Conservation (phyloP, 2,888 invertebrate species). For the Eristalinus aeneus region DNA sequence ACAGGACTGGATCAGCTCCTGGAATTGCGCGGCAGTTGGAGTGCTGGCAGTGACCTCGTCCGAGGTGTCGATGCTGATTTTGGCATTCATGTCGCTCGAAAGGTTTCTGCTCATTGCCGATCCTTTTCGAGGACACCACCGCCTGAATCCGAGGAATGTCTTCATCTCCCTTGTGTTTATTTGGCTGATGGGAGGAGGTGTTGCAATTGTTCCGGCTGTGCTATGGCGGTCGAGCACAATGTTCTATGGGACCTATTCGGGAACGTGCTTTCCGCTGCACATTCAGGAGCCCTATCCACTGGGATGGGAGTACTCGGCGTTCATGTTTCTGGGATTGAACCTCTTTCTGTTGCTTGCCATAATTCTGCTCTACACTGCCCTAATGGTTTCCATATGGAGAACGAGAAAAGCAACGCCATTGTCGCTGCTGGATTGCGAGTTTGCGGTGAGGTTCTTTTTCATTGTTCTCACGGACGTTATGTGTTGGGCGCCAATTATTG, state of each 20-base stretch:
- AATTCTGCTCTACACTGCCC: constrained; percentile 83
- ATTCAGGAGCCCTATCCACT: constrained; percentile 85
- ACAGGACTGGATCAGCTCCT: constrained; percentile 85
- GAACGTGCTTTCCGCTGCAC: constrained; percentile 87
- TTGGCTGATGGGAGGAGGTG: constrained; percentile 83
- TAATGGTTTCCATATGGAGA: constrained; percentile 84
- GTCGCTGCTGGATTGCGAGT: constrained; percentile 84
- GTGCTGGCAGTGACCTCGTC: constrained; percentile 85
- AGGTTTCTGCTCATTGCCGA: constrained; percentile 85
- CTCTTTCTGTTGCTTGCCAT: constrained; percentile 83
- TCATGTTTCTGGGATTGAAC: constrained; percentile 86
- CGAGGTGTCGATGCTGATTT: constrained; percentile 86
- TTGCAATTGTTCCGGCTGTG: constrained; percentile 85
- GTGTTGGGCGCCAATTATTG: constrained; percentile 87
- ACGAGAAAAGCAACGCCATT: constrained; percentile 84
- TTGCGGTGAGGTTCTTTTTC: constrained; percentile 85
- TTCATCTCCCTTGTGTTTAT: constrained; percentile 82
- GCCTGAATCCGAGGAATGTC: constrained; percentile 82
- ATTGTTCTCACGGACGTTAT: constrained; percentile 87
- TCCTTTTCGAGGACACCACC: constrained; percentile 83
- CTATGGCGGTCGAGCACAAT: constrained; percentile 83
- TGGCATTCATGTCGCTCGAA: constrained; percentile 87
- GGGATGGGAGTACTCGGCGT: constrained; percentile 88
- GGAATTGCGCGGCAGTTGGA: constrained; percentile 84
- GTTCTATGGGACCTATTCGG: constrained; percentile 85